A percentile compares a stretch with the other conserved stretches of the same genome.
These are phyloP conservation scores for Proisotoma minuta DNA, from an alignment of 2,888 invertebrate genomes.

Conservation along the genomic window DNA sequence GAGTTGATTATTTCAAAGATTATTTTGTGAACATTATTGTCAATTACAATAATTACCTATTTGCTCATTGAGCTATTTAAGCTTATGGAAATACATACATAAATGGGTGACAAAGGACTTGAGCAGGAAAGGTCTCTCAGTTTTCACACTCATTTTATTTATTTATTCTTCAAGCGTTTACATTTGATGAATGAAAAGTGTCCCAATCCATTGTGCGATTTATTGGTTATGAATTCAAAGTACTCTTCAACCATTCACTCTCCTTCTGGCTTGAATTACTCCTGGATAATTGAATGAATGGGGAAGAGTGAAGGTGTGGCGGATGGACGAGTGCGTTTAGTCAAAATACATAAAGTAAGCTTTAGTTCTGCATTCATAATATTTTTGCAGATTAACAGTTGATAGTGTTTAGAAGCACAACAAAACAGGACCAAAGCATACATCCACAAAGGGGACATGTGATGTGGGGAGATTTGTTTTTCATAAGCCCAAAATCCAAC, in stretches of 20 bases:
- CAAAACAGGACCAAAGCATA: too few relatives aligned
- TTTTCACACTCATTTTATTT: constrained; percentile 2
- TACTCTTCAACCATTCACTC: neutral
- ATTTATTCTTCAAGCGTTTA: neutral
- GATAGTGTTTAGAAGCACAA: neutral
- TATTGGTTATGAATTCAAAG: constrained; percentile 1
- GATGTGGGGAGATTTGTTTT: too few relatives aligned
- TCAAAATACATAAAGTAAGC: constrained; percentile 5
- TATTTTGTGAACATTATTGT: neutral
- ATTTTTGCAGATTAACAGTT: neutral
- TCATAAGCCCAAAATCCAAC: too few relatives aligned
- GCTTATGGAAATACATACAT: neutral
- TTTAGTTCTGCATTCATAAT: constrained; percentile 2
- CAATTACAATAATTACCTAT: neutral
- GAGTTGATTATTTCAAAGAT: constrained; percentile 5
- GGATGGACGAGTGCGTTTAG: neutral
- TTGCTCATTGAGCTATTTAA: neutral
- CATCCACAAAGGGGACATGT: too few relatives aligned
- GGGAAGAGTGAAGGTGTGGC: constrained; percentile 3
- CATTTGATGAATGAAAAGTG: neutral
- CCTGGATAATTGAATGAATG: neutral
- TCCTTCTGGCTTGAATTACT: neutral
- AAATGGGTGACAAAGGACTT: neutral
- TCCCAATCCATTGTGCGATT: neutral
- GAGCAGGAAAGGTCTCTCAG: neutral